A percentile compares a stretch with the other conserved stretches of the same genome.
These are phyloP conservation scores for Bilobella aurantiaca DNA, from an alignment of 1,140 invertebrate species.

Conservation along the genomic window DNA sequence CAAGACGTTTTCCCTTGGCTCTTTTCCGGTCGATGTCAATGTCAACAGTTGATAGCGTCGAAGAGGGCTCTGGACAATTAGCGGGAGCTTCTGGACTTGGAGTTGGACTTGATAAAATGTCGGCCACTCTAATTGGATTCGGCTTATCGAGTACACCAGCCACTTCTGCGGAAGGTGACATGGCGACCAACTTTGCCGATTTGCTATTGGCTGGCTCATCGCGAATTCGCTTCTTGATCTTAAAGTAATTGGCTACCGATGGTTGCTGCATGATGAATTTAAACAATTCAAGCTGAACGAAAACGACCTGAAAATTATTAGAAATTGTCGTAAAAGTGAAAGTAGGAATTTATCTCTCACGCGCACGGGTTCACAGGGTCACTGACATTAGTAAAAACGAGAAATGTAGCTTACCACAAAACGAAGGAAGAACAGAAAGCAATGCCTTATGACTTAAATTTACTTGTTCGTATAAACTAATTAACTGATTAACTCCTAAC, in stretches of 20 bases:
- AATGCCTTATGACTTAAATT: too few relatives aligned
- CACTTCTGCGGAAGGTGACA: not conserved
- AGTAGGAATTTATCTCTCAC: too few relatives aligned
- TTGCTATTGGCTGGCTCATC: not conserved
- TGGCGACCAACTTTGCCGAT: slow-evolving; percentile 9
- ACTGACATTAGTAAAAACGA: too few relatives aligned
- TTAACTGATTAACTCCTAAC: too few relatives aligned
- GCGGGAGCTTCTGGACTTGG: not conserved
- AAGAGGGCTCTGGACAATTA: not conserved
- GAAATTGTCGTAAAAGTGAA: too few relatives aligned
- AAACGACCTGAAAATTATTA: too few relatives aligned
- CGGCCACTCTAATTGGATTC: not conserved
- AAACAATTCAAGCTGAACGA: not conserved
- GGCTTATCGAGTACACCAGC: not conserved
- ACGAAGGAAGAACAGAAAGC: too few relatives aligned
- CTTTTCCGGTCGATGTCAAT: not conserved
- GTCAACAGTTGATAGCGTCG: too few relatives aligned
- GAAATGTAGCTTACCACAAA: too few relatives aligned
- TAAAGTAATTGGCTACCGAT: slow-evolving; percentile 18
- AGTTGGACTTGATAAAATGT: not conserved
- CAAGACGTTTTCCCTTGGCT: not conserved
- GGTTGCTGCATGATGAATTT: slow-evolving; percentile 14
- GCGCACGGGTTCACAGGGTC: too few relatives aligned
- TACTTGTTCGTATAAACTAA: too few relatives aligned
- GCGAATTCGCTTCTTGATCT: slow-evolving; percentile 16